Evolutionary conservation across 1,140 invertebrate genomes (phyloP), one percentile per base, ranked within the genome.

Genomic region (Cotesia chilonis): DNA sequence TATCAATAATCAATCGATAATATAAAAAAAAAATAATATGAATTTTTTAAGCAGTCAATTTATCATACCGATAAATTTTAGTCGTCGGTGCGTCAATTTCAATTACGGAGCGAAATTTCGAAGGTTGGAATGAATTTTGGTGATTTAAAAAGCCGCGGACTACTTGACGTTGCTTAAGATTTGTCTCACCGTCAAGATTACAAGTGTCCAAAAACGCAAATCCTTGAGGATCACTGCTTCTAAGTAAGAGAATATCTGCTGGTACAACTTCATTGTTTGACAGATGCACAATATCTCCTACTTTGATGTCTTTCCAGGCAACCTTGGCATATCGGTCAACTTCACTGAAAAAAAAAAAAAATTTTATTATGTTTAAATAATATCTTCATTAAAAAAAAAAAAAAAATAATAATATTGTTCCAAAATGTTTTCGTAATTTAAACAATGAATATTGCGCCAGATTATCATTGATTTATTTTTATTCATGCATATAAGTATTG

Each of bases 151-250:
- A 90, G 20, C 92, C 93, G 65, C 90, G 86, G 10, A 93, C 91
- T 1, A 96, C 93, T 85, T 98, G 93, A 80, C 97, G 90, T 79
- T 98, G 95, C 87, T 99, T 99, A 59, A 99, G 88, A 89, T 99
- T 99, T n/a, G 96, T 99, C 88, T 99, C 98, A 9, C 98, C 98
- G 83, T 99, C 98, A 76, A 99, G 88, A 88, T 99, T 99, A 74
- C 96, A 96, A 1, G 98, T 99, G 87, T 99, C 92, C 81, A 99
- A 94, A 86, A 98, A 99, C 83, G 97, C 99, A 77, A 98, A 91
- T 37, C 97, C 97, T 81, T 96, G 91, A 3, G 95, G 92, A 88
- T 98, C 97, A 83, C 96, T 97, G 57, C 94, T 95, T 74, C 92
- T 89, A 47, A 99, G 87, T 28, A 99, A 84, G 36, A 99, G 88